Base-by-base conservation (phyloP, 2,888 invertebrate genomes). In the Octonoba sinensis region DNA sequence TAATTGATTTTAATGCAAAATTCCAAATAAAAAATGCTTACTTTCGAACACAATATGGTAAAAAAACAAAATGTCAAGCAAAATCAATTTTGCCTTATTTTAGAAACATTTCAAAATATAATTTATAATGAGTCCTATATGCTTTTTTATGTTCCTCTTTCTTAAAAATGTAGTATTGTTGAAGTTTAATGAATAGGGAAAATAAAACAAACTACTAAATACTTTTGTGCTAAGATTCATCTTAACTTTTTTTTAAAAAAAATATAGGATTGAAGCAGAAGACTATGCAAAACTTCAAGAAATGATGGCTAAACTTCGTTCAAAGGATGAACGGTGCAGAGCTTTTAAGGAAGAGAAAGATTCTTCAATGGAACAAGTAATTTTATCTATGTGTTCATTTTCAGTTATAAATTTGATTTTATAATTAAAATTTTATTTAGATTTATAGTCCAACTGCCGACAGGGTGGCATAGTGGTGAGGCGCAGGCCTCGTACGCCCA, bases 271-370 rank as follows among this genome's bases (percentile, higher is more conserved):
- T 65, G 83, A 83, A 83, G 83, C 83, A 36, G 83, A 83, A 74
- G 78, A 83, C 51, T 77, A 74, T 78, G 78, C 69, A 4, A 83
- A 83, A 56, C 47, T 83, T 27, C 77, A 83, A 59, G 83, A 83
- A 74, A 83, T 83, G 83, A 83, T 83, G 77, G 64, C 77, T 16
- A 83, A 83, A 62, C 72, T 83, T 46, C 77, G 78, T 60, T 72
- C 72, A 16, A 83, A 83, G 59, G 83, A 83, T 83, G 83, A 83
- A 54, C 64, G 83, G 27, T 70, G 73, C 20, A 73, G 73, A 74
- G 83, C 83, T n/a, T 83, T 83, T 49, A 69, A 60, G 24, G 65
- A 78, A 57, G 83, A 83, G 59, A 83, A 83, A 44, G 59, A 57
- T 60, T 83, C 83, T 20, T 59, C 73, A 18, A 83, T 83, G n/a